A percentile compares a stretch with the other conserved stretches of the same genome.
Evolutionary conservation across 2,797 vertebrate genomes (phyloP).

Genomic region (Artibeus lituratus): DNA sequence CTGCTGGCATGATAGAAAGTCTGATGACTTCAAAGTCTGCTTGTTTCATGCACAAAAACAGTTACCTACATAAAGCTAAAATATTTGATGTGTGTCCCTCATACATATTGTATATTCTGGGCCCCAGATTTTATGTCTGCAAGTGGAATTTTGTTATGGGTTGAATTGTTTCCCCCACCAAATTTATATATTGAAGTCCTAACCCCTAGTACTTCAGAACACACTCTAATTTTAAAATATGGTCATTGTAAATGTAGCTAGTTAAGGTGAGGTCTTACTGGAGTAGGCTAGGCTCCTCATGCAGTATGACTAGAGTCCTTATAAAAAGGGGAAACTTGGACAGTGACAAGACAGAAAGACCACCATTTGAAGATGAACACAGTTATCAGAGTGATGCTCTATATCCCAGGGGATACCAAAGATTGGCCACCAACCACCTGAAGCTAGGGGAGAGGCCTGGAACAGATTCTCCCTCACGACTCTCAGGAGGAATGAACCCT

Average conservation of each 20-base stretch:
- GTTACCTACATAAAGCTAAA: neutral
- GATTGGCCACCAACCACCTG: neutral
- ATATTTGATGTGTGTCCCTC: neutral
- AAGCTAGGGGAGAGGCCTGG: neutral
- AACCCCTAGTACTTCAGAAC: neutral
- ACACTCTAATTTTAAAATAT: neutral
- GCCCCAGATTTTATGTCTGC: neutral
- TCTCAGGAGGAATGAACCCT: neutral
- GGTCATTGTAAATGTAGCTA: neutral
- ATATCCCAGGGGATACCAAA: neutral
- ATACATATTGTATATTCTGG: neutral
- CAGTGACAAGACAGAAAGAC: neutral
- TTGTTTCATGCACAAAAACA: neutral
- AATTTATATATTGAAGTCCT: neutral
- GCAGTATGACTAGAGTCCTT: neutral
- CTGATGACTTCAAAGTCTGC: neutral
- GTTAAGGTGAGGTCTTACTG: neutral
- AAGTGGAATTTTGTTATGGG: neutral
- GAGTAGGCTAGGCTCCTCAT: neutral
- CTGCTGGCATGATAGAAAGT: neutral
- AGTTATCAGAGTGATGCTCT: neutral
- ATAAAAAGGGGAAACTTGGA: neutral
- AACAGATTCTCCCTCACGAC: neutral
- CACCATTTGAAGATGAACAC: neutral
- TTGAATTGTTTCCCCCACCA: neutral